Conservation (phyloP, 2,113 vertebrate species). For the Phrynosoma blainvillii region DNA sequence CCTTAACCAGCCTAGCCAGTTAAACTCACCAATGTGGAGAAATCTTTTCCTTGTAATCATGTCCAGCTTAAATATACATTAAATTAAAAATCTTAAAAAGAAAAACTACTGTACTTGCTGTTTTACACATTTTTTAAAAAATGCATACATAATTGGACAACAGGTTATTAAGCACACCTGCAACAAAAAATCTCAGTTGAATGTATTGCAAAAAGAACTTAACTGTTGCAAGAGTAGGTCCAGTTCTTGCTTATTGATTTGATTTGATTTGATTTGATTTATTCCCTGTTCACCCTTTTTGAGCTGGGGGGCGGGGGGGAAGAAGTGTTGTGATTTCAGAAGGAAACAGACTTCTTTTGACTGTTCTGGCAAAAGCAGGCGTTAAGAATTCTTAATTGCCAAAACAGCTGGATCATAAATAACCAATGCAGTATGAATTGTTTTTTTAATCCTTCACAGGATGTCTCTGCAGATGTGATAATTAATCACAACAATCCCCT, state of each 20-base stretch:
- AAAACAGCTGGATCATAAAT: constrained; percentile 76
- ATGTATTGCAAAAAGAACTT: constrained; percentile 42
- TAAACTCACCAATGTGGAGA: no score
- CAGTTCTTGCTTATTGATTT: not conserved
- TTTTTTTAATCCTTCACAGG: constrained; percentile 43
- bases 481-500: constrained; percentile 54
- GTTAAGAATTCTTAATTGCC: constrained; percentile 57
- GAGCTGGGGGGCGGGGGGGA: no score
- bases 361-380: constrained; percentile 45
- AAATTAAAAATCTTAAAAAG: no score
- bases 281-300: constrained; percentile 30
- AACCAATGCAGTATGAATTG: constrained; percentile 52
- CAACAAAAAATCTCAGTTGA: not conserved
- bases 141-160: no score
- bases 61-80: no score
- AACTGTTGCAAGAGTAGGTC: constrained; percentile 32
- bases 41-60: no score
- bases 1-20: no score
- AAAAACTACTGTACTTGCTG: no score
- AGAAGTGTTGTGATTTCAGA: constrained; percentile 50
- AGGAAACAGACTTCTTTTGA: constrained; percentile 55
- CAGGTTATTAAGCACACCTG: not conserved
- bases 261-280: not conserved
- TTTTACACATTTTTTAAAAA: no score
- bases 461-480: constrained; percentile 56